Evolutionary conservation across 2,797 vertebrate species (phyloP).

Genomic region (Acanthopagrus latus): DNA sequence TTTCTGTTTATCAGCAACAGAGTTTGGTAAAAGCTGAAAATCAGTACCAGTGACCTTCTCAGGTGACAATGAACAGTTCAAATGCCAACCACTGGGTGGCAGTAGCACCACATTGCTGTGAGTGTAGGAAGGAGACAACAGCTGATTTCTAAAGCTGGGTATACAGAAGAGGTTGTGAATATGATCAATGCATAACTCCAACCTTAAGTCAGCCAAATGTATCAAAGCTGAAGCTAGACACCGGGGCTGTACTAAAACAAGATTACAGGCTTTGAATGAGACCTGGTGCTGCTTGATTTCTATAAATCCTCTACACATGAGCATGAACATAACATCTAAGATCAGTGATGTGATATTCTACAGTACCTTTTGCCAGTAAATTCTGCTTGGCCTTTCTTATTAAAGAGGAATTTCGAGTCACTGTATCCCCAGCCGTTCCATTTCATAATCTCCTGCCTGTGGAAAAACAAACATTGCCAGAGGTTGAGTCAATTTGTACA

Average conservation of each 20-base stretch:
- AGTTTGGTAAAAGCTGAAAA: conserved; percentile 50
- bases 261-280: conserved; percentile 27
- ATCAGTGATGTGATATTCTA: conserved; percentile 4
- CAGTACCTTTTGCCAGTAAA: conserved; percentile 96
- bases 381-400: conserved; percentile 98
- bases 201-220: conserved; percentile 14
- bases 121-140: conserved; percentile 36
- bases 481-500: conserved; percentile 36
- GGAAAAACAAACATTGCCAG: conserved; percentile 59
- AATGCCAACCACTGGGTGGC: conserved; percentile 84
- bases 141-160: conserved; percentile 37
- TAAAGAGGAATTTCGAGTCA: conserved; percentile 95
- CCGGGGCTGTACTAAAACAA: background rate
- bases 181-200: conserved; percentile 46
- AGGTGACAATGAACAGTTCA: conserved; percentile 53
- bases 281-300: background rate
- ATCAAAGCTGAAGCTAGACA: conserved; percentile 24
- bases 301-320: conserved; percentile 5
- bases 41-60: conserved; percentile 66
- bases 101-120: conserved; percentile 77
- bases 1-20: conserved; percentile 50
- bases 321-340: background rate
- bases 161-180: conserved; percentile 41
- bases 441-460: conserved; percentile 97
- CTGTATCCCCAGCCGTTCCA: conserved; percentile 99